These are phyloP conservation scores for Drosophila ercepeae DNA, from an alignment of 1,140 invertebrate genomes.

Conservation along the genomic window DNA sequence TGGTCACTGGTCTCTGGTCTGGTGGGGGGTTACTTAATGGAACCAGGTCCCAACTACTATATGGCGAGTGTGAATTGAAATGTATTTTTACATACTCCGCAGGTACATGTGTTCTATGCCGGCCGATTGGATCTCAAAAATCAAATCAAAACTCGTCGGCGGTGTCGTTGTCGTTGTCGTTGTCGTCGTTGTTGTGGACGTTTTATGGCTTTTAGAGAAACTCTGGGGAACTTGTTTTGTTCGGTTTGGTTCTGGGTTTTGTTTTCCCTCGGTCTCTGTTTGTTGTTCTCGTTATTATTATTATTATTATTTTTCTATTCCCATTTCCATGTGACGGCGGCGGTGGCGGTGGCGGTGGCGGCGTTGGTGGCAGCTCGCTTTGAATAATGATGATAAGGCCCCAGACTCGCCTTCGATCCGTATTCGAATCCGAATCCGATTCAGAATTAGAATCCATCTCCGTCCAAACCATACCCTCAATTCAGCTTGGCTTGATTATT, in stretches of 20 bases:
- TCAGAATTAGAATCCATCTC: slow-evolving; percentile 6
- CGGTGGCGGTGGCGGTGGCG: slow-evolving; percentile 21
- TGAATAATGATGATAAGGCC: slow-evolving; percentile 80
- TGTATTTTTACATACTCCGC: slow-evolving; percentile 56
- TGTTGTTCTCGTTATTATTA: slow-evolving; percentile 79
- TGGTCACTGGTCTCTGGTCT: slow-evolving; percentile 13
- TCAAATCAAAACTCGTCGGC: slow-evolving; percentile 75
- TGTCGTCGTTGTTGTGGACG: slow-evolving; percentile 55
- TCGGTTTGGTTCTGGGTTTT: slow-evolving; percentile 43
- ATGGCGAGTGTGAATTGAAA: slow-evolving; percentile 71
- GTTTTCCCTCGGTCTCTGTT: slow-evolving; percentile 71
- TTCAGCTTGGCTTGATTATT: slow-evolving; percentile 62
- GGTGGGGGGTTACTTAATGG: slow-evolving; percentile 34
- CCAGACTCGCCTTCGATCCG: slow-evolving; percentile 39
- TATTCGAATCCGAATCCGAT: neutral
- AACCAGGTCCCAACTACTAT: slow-evolving; percentile 6
- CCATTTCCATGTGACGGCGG: slow-evolving; percentile 57
- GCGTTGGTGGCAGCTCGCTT: slow-evolving; percentile 72
- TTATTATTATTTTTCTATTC: slow-evolving; percentile 62
- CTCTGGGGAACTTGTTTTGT: slow-evolving; percentile 51
- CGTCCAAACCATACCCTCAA: slow-evolving; percentile 22
- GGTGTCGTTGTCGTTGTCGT: slow-evolving; percentile 46
- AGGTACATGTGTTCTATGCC: slow-evolving; percentile 62
- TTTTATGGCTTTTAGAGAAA: slow-evolving; percentile 77
- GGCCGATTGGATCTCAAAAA: slow-evolving; percentile 65